Evolutionary conservation across 2,113 vertebrate genomes (phyloP).

Genomic region (Symphodus melops): DNA sequence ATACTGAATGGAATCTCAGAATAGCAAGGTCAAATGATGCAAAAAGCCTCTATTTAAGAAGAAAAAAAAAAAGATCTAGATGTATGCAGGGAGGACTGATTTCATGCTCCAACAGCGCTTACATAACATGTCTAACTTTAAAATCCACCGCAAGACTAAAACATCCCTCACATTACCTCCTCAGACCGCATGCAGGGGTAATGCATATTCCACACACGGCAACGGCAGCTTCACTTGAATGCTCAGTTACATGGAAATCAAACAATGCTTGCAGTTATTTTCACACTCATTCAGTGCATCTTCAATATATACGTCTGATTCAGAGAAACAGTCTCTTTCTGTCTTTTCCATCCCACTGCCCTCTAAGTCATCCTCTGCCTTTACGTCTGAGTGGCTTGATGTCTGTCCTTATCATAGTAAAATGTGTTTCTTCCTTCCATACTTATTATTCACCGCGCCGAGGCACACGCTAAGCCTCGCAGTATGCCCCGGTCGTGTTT

Average conservation of each 20-base stretch:
- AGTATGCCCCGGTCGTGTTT: conserved; percentile 2
- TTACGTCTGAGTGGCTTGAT: conserved; percentile 49
- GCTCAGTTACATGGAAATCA: neutral
- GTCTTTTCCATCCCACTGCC: conserved; percentile 42
- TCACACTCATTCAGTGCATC: conserved; percentile 10
- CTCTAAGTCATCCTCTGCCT: conserved; percentile 24
- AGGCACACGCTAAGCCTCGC: conserved; percentile 14
- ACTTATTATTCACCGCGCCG: conserved; percentile 48
- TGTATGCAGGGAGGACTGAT: neutral
- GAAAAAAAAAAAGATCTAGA: neutral
- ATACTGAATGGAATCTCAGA: neutral
- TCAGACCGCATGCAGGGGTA: neutral
- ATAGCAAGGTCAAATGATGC: conserved; percentile 27
- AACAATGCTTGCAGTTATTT: conserved; percentile 27
- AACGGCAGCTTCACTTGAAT: neutral
- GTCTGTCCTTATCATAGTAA: conserved; percentile 38
- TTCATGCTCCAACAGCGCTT: conserved; percentile 36
- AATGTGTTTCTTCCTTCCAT: conserved; percentile 44
- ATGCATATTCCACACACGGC: neutral
- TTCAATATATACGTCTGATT: conserved; percentile 36
- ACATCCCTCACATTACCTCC: conserved; percentile 1
- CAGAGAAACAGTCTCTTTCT: conserved; percentile 32
- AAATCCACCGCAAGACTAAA: conserved; percentile 3
- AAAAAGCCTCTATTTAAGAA: neutral
- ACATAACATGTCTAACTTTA: conserved; percentile 20